Base-by-base conservation (phyloP, 2,113 vertebrate genomes). In the Loxodonta africana region DNA sequence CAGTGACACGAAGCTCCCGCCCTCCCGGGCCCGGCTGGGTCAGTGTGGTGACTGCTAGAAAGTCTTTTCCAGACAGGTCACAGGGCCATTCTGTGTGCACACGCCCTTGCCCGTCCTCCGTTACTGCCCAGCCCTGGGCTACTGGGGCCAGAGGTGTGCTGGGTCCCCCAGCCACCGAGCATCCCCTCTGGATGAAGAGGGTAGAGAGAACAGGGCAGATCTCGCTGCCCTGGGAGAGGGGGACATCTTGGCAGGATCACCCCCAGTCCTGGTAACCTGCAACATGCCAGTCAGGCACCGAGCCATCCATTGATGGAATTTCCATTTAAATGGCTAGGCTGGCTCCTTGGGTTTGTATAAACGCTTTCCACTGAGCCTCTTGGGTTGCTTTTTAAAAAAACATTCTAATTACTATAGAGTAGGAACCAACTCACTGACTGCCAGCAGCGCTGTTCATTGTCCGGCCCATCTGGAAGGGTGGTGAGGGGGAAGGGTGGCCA, bases 331-430 rank as follows among this genome's bases (percentile, higher is more conserved):
- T 57, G 37, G 83, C 91, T 17, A 10, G 28, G 5, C 62, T 37
- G 93, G 65, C 94, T 78, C 33, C 1, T 0, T 48, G 83, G 5
- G 6, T 53, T 14, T 28, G 73, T 74, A 14, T 67, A 37, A 85
- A 78, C 25, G 77, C 67, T 87, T 89, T 83, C 90, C 60, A 30
- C 89, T 0, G 20, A 77, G 81, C 62, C 8, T 28, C 95, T 65
- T 21, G 89, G 87, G 83, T 53, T 62, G 81, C 3, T 90, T 86
- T 83, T 85, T 83, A 21, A 30, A 88, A 30, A 53, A 57, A 57
- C 69, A 60, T 91, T 44, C 83, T 95, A 92, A 97, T 98, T 95
- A 95, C 92, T 67, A 23, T 21, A 46, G 96, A 95, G 94, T 86
- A 73, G 94, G 95, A 84, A 85, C 51, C 77, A 10, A 46, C 90